Evolutionary conservation across 2,888 invertebrate genomes (phyloP).

Genomic region (Diploptera punctata): DNA sequence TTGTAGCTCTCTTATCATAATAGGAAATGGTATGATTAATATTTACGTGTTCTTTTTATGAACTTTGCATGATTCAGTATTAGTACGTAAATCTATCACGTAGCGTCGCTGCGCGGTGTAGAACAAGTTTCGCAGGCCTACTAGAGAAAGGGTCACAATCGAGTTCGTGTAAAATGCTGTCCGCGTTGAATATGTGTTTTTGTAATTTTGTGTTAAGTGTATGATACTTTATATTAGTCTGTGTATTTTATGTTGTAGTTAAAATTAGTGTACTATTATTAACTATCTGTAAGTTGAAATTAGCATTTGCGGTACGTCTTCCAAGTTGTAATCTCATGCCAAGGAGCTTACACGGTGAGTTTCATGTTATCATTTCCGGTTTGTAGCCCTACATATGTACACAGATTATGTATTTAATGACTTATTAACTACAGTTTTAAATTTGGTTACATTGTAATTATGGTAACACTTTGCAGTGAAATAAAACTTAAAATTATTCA

Average conservation of each 20-base stretch:
- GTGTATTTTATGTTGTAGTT: constrained; percentile 4
- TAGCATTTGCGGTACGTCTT: neutral
- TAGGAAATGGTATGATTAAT: neutral
- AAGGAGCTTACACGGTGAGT: constrained; percentile 38
- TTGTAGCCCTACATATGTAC: neutral
- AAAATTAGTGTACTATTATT: constrained; percentile 3
- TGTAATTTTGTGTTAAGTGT: constrained; percentile 18
- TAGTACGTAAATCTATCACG: constrained; percentile 22
- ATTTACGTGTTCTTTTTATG: neutral
- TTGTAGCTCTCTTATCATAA: neutral
- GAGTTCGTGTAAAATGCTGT: constrained; percentile 32
- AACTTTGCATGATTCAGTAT: neutral
- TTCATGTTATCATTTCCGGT: constrained; percentile 41
- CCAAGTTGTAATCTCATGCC: constrained; percentile 26
- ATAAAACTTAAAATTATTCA: too few species aligned
- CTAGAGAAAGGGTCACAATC: neutral
- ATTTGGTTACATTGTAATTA: too few species aligned
- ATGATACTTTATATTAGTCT: constrained; percentile 26
- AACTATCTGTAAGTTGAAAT: too few species aligned
- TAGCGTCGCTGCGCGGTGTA: constrained; percentile 30
- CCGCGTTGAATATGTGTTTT: constrained; percentile 19
- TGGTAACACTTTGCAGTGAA: too few species aligned
- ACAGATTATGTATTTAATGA: too few species aligned
- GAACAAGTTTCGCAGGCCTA: constrained; percentile 30
- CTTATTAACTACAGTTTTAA: too few species aligned